Conservation (phyloP, 2,888 invertebrate genomes). For the Heliconius aoede region DNA sequence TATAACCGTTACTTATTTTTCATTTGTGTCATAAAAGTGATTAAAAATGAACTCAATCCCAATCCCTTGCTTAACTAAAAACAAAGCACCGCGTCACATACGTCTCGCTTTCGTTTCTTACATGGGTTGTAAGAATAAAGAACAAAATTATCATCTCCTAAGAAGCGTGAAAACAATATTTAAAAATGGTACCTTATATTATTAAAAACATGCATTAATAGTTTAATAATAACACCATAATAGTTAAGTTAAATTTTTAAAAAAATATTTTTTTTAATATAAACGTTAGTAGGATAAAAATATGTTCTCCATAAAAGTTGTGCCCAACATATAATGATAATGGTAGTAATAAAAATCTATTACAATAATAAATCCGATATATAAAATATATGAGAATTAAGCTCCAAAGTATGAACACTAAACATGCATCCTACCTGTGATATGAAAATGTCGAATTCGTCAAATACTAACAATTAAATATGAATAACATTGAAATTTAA, state of each 20-base stretch:
- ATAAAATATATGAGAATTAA: constrained; percentile 27
- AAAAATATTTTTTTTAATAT: constrained; percentile 24
- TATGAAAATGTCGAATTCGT: constrained; percentile 3
- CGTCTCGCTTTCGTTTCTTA: constrained; percentile 22
- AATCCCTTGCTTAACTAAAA: constrained; percentile 15
- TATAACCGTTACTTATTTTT: background rate
- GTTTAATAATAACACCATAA: constrained; percentile 22
- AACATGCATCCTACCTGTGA: constrained; percentile 25
- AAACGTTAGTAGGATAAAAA: constrained; percentile 29
- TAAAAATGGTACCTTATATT: constrained; percentile 8
- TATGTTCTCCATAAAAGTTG: constrained; percentile 19
- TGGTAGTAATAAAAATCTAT: background rate
- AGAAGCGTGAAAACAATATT: constrained; percentile 24
- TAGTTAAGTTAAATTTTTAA: constrained; percentile 23
- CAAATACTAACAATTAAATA: constrained; percentile 16
- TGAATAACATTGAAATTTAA: background rate
- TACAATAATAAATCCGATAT: constrained; percentile 19
- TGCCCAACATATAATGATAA: constrained; percentile 10
- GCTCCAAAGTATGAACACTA: constrained; percentile 21
- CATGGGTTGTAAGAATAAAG: constrained; percentile 9
- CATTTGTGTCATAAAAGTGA: constrained; percentile 5
- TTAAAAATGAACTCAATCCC: background rate
- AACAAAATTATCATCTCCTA: constrained; percentile 18
- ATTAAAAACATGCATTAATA: constrained; percentile 34
- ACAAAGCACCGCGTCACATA: constrained; percentile 28